A percentile compares a stretch with the other conserved stretches of the same genome.
phyloP scores from a whole-genome alignment of 2,797 vertebrate genomes.

The Dicrostonyx torquatus region DNA sequence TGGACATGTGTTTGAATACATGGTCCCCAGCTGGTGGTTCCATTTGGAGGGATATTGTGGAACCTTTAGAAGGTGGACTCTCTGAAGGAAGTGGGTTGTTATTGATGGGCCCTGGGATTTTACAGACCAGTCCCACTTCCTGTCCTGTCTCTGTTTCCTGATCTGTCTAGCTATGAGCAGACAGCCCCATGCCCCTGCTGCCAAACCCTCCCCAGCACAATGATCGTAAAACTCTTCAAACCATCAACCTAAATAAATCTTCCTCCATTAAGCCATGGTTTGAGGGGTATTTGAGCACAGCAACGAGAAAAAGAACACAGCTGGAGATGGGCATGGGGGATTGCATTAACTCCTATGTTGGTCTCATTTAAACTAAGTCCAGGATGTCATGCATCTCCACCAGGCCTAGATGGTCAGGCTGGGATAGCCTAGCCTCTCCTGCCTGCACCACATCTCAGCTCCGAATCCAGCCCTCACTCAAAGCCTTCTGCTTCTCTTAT shows the following conservation, averaged over 20 bases:
- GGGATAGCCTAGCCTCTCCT: background rate
- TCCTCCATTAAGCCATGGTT: background rate
- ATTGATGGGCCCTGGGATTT: background rate
- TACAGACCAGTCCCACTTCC: background rate
- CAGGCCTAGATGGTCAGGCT: background rate
- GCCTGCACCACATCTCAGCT: rapidly evolving
- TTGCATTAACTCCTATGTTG: background rate
- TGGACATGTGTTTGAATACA: background rate
- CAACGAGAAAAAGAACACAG: background rate
- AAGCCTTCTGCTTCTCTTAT: background rate
- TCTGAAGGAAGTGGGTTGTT: background rate
- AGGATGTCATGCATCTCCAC: rapidly evolving
- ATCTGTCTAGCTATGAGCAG: background rate
- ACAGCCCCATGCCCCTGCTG: background rate
- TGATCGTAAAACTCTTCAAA: background rate
- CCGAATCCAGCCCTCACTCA: background rate
- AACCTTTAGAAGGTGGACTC: background rate
- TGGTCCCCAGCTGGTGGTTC: background rate
- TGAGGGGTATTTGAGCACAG: background rate
- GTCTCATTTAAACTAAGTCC: background rate
- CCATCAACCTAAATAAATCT: background rate
- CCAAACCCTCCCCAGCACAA: background rate
- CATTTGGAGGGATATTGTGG: background rate
- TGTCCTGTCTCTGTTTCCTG: background rate
- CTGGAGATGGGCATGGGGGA: background rate